Conservation (phyloP, 1,140 invertebrate genomes). For the Anastrepha ludens region DNA sequence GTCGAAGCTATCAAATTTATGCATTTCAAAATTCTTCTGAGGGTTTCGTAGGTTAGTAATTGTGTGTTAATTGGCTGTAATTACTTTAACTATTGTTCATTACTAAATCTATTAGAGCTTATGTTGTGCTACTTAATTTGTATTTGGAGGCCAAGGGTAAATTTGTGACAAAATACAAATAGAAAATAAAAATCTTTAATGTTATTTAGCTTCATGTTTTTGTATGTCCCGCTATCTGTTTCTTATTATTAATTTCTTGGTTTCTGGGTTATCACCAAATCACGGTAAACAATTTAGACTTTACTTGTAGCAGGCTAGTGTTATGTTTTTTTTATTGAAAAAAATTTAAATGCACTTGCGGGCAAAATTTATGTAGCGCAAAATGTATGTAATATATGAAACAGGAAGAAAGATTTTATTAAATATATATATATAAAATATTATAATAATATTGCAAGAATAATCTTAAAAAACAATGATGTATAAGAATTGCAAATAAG, state of each 20-base stretch:
- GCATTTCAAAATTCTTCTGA: constrained; percentile 28
- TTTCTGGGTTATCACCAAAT: not conserved
- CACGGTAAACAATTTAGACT: too few relatives aligned
- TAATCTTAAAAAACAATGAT: too few relatives aligned
- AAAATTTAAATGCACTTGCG: too few relatives aligned
- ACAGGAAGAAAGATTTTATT: too few relatives aligned
- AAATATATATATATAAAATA: too few relatives aligned
- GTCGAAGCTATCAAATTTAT: constrained; percentile 33
- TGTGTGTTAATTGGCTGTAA: constrained; percentile 50
- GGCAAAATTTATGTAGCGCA: too few relatives aligned
- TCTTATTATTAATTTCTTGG: not conserved
- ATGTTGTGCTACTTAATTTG: not conserved
- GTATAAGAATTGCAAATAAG: too few relatives aligned
- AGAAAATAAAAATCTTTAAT: not conserved
- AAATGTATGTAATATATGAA: too few relatives aligned
- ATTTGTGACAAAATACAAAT: not conserved
- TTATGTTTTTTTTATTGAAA: too few relatives aligned
- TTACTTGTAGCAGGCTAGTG: too few relatives aligned
- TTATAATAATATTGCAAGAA: too few relatives aligned
- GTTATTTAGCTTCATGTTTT: not conserved
- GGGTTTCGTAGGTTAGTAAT: constrained; percentile 24
- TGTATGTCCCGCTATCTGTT: not conserved
- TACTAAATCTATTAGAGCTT: constrained; percentile 28
- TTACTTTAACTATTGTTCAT: constrained; percentile 34
- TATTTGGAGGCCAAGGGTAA: not conserved